A percentile compares a stretch with the other conserved stretches of the same genome.
These are phyloP conservation scores for Geodia barretti DNA, from an alignment of 37 sponge, comb jelly and placozoan species.

Conservation along the genomic window DNA sequence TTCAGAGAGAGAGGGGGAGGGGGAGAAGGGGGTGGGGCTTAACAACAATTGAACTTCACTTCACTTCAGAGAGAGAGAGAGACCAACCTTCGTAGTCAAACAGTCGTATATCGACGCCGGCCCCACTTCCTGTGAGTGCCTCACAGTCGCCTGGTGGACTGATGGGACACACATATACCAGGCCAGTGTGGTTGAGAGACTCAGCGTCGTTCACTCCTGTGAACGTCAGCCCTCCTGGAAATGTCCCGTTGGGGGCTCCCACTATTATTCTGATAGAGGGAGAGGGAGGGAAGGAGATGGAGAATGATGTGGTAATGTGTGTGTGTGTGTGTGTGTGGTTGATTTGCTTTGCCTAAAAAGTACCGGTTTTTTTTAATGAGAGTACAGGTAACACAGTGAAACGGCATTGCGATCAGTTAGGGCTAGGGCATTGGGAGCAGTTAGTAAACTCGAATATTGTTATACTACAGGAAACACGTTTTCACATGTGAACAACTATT, in stretches of 20 bases:
- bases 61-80: background rate
- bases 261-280: conserved; percentile 15
- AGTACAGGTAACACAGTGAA: no score
- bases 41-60: no score
- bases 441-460: no score
- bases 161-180: conserved; percentile 15
- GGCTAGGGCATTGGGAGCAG: no score
- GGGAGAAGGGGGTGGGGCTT: no score
- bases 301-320: no score
- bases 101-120: background rate
- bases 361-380: no score
- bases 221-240: conserved; percentile 14
- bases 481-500: no score
- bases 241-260: conserved; percentile 29
- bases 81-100: background rate
- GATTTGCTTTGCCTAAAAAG: no score
- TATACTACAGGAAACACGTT: no score
- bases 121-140: background rate
- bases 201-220: background rate
- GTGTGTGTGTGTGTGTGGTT: no score
- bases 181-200: conserved; percentile 2
- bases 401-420: no score
- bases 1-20: background rate
- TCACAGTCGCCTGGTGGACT: background rate
- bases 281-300: background rate